phyloP scores from a whole-genome alignment of 2,797 vertebrate genomes.

The Sparus aurata region DNA sequence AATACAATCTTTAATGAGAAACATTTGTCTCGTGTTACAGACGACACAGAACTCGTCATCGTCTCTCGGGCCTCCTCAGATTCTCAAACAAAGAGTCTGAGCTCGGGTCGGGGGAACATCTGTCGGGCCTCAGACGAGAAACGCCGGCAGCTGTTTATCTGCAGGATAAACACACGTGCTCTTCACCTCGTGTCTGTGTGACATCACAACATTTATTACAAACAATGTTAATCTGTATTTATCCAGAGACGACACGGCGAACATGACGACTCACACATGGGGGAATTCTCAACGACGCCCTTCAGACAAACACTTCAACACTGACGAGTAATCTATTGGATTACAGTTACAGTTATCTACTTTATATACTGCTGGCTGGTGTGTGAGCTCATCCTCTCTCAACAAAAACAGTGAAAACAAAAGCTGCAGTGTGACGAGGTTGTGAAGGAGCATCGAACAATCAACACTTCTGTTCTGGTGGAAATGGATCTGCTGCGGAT shows the following conservation, averaged over 20 bases:
- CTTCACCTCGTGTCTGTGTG: conserved; percentile 13
- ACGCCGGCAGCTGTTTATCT: conserved; percentile 65
- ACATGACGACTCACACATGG: not conserved
- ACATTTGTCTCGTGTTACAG: not conserved
- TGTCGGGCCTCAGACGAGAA: conserved; percentile 40
- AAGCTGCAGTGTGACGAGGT: too few species aligned
- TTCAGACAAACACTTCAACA: not conserved
- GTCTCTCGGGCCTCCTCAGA: conserved; percentile 4
- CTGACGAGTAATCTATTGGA: too few species aligned
- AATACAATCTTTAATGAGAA: conserved; percentile 13
- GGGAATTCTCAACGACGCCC: not conserved
- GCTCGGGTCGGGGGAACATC: conserved; percentile 59
- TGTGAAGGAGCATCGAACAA: too few species aligned
- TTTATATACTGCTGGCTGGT: too few species aligned
- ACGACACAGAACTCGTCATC: conserved; percentile 29
- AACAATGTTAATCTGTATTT: conserved; percentile 49
- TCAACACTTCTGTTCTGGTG: too few species aligned
- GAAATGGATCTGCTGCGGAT: too few species aligned
- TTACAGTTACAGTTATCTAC: too few species aligned
- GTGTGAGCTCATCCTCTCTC: too few species aligned
- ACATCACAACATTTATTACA: conserved; percentile 48
- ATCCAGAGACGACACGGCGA: not conserved
- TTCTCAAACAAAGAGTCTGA: conserved; percentile 40
- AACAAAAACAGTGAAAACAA: too few species aligned
- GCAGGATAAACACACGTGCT: conserved; percentile 57